Evolutionary conservation across 1,140 invertebrate genomes (phyloP).

Genomic region (Trigoniulus corallinus): DNA sequence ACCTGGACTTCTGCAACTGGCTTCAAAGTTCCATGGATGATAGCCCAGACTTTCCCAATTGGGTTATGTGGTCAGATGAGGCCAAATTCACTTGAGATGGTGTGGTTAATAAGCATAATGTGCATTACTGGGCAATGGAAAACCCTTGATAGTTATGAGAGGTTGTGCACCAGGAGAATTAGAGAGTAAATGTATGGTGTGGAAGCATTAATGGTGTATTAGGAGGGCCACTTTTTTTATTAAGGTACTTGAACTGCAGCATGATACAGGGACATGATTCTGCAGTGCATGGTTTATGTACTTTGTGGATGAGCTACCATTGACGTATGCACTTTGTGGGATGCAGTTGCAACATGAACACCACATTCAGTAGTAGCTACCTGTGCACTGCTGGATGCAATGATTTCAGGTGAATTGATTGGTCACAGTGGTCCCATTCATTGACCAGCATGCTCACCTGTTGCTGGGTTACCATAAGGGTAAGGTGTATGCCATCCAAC

Average conservation of each 20-base stretch:
- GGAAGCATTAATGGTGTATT: not conserved
- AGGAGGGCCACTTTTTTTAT: not conserved
- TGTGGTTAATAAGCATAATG: slow-evolving; percentile 3
- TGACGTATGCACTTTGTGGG: not conserved
- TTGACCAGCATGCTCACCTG: not conserved
- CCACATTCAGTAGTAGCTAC: not conserved
- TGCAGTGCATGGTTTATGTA: not conserved
- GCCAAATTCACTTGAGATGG: not conserved
- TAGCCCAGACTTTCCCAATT: not conserved
- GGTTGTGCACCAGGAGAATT: not conserved
- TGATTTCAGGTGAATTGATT: not conserved
- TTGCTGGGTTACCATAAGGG: not conserved
- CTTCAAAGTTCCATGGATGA: not conserved
- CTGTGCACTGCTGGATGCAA: not conserved
- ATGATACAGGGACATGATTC: not conserved
- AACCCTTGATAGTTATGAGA: slow-evolving; percentile 1
- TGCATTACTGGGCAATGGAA: slow-evolving; percentile 4
- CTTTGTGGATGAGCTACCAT: not conserved
- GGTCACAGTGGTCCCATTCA: not conserved
- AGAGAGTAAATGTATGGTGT: slow-evolving; percentile 1
- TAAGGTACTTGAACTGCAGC: not conserved
- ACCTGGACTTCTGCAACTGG: slow-evolving; percentile 1
- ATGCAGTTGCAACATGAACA: not conserved
- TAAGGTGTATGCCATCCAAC: not conserved
- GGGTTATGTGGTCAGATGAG: slow-evolving; percentile 4